Base-by-base conservation (phyloP, 2,797 vertebrate species). In the Taenioides sp. region DNA sequence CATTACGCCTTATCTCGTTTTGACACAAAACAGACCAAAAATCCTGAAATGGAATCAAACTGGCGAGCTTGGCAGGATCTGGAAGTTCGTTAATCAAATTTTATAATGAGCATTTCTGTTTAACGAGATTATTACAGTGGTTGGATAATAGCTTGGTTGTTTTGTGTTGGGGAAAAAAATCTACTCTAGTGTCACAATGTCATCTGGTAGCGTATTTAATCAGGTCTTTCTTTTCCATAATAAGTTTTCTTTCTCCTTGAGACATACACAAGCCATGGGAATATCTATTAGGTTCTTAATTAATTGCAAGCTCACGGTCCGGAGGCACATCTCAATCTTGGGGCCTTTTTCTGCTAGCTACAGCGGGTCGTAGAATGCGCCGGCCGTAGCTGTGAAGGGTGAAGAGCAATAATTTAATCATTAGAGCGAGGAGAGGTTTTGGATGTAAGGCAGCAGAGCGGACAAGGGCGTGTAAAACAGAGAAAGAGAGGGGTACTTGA, bases 31-130 rank as follows among this genome's bases (percentile, higher is more conserved):
- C 37, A 31, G 80, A 83, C 84, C 88, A 85, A 89, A 59, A 60
- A 60, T 18, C 83, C 81, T 86, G 86, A 82, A 76, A 77, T 83
- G 72, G 85, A 85, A 87, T 79, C 70, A 43, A 86, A 85, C 69
- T 71, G 85, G 78, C 16, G 3, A 77, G 69, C 88, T 84, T 90
- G 87, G 90, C 89, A 88, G 77, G 86, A 82, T 86, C 87, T 80
- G 83, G 77, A 82, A 92, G 88, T 88, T 90, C 82, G 90, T 89
- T 92, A 92, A 93, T 90, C 87, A 90, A 74, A 77, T 88, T 88
- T 89, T 81, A 86, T 89, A 89, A 90, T 85, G 78, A 91, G 86
- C 83, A 80, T 91, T 82, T 81, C 83, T 86, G 85, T 90, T 89
- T 74, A 86, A 90, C 89, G 85, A 83, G 83, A 90, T 91, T 86